A percentile compares a stretch with the other conserved stretches of the same genome.
Conservation (phyloP, 2,888 invertebrate genomes). For the Brenthis ino region DNA sequence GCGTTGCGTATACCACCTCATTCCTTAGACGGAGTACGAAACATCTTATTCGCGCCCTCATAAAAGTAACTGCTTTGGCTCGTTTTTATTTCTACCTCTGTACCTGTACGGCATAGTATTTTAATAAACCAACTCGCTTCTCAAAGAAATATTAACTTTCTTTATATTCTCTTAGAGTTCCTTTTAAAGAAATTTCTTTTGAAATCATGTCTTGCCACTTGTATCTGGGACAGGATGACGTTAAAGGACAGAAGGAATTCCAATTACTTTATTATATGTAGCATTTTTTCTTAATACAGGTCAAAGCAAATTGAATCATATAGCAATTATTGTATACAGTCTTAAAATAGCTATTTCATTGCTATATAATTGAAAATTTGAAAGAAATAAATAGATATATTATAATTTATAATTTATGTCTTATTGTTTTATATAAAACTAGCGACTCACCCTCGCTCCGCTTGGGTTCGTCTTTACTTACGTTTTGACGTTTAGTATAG, state of each 20-base stretch:
- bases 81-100: constrained; percentile 80
- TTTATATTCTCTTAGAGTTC: constrained; percentile 40
- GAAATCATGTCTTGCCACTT: constrained; percentile 77
- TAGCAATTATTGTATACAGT: constrained; percentile 31
- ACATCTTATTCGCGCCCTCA: constrained; percentile 83
- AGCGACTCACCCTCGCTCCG: no score
- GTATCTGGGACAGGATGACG: constrained; percentile 76
- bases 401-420: no score
- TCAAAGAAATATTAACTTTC: constrained; percentile 52
- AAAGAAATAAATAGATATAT: no score
- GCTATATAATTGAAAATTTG: no score
- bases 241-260: constrained; percentile 78
- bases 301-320: constrained; percentile 44
- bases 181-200: constrained; percentile 42
- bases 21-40: constrained; percentile 80
- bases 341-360: constrained; percentile 1
- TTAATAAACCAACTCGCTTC: constrained; percentile 69
- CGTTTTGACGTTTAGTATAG: no score
- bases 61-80: constrained; percentile 82
- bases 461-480: no score
- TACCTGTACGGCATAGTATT: constrained; percentile 82
- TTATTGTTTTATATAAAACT: no score
- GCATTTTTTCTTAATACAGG: constrained; percentile 36
- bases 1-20: constrained; percentile 56
- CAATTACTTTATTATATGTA: constrained; percentile 78